Evolutionary conservation across 2,113 vertebrate species (phyloP).

Genomic region (Todiramphus chloris): DNA sequence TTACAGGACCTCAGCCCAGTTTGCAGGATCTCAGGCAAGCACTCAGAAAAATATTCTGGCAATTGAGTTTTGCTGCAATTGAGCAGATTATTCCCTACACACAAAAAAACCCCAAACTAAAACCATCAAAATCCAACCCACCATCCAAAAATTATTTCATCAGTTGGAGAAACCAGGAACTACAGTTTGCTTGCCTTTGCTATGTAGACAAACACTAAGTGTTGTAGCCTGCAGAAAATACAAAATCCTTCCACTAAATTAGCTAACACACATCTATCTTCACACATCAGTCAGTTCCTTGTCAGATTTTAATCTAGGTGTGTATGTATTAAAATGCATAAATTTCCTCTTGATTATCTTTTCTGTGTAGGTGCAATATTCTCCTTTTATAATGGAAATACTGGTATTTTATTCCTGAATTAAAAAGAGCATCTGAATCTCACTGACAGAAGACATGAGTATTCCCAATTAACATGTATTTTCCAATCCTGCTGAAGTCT

Average conservation of each 20-base stretch:
- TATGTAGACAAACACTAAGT: background rate
- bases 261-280: background rate
- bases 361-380: background rate
- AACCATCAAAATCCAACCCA: background rate
- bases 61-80: background rate
- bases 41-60: background rate
- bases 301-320: background rate
- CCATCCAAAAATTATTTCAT: background rate
- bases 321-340: background rate
- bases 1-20: background rate
- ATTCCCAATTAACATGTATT: too few species aligned
- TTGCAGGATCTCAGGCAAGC: background rate
- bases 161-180: background rate
- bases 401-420: background rate
- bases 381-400: background rate
- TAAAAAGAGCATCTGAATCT: background rate
- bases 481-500: background rate
- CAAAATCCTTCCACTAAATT: background rate
- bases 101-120: background rate
- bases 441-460: background rate
- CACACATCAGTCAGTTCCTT: background rate
- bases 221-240: background rate
- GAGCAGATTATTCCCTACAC: background rate
- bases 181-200: background rate
- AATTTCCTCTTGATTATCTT: background rate